Conservation (phyloP, 2,797 vertebrate genomes). For the Dicrostonyx torquatus region DNA sequence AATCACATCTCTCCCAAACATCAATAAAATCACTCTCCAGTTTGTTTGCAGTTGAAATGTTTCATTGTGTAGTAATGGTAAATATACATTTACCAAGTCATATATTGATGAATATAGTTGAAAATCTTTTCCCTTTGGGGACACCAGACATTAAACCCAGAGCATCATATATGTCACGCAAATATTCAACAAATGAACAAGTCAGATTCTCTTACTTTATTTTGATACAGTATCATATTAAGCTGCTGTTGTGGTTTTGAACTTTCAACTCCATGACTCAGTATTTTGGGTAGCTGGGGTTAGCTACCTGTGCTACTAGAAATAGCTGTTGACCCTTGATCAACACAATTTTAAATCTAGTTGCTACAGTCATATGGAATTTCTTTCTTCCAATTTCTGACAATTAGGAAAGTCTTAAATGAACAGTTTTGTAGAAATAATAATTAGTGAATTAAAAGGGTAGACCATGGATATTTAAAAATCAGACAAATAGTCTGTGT, state of each 20-base stretch:
- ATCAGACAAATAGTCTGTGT: not conserved
- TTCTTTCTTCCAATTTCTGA: not conserved
- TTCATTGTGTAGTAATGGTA: not conserved
- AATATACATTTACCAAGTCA: not conserved
- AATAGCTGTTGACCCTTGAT: not conserved
- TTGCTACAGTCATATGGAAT: not conserved
- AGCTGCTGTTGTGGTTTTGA: not conserved
- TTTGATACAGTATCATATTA: not conserved
- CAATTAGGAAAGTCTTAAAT: not conserved
- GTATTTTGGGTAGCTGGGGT: not conserved
- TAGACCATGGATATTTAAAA: not conserved
- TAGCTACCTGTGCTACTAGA: not conserved
- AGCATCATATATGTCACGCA: not conserved
- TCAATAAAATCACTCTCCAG: not conserved
- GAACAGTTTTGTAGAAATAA: not conserved
- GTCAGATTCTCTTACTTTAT: not conserved
- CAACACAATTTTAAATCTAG: not conserved
- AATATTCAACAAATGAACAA: not conserved
- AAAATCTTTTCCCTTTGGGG: not conserved
- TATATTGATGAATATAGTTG: not conserved
- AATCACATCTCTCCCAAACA: not conserved
- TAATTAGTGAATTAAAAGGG: not conserved
- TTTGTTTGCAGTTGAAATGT: not conserved
- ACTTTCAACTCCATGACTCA: not conserved
- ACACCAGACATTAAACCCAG: not conserved